Evolutionary conservation across 1,140 invertebrate species (phyloP).

Genomic region (Saccostrea glomerata): DNA sequence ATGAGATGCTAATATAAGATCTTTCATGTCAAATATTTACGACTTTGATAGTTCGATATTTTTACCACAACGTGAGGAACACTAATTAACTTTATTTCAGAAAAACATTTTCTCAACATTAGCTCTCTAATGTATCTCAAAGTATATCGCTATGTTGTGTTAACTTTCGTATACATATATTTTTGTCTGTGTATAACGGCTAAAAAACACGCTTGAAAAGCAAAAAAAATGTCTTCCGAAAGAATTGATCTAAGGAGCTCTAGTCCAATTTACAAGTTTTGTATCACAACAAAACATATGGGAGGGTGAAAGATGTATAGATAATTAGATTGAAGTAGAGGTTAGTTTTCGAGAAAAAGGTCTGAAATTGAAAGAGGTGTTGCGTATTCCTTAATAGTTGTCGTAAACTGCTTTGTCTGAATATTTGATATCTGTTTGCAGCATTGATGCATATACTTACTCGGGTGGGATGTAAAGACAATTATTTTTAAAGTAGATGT

Average conservation of each 20-base stretch:
- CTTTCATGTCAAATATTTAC: not conserved
- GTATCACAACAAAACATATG: conserved; percentile 1
- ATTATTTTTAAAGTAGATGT: no score
- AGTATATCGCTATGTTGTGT: not conserved
- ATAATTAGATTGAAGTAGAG: conserved; percentile 34
- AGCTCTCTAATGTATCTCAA: not conserved
- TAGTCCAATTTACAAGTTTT: not conserved
- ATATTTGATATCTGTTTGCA: no score
- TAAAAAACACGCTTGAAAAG: not conserved
- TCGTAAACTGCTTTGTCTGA: no score
- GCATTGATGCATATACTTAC: no score
- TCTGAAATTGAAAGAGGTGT: not conserved
- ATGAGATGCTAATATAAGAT: no score
- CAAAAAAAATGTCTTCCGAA: not conserved
- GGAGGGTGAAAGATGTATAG: not conserved
- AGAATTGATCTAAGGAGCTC: not conserved
- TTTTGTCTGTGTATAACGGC: no score
- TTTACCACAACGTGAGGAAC: not conserved
- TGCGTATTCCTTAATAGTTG: no score
- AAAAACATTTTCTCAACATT: not conserved
- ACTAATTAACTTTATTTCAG: not conserved
- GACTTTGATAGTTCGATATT: not conserved
- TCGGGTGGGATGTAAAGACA: no score
- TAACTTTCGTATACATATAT: not conserved
- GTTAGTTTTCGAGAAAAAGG: not conserved